Evolutionary conservation across 2,113 vertebrate species (phyloP).

Genomic region (Pardalotus punctatus): DNA sequence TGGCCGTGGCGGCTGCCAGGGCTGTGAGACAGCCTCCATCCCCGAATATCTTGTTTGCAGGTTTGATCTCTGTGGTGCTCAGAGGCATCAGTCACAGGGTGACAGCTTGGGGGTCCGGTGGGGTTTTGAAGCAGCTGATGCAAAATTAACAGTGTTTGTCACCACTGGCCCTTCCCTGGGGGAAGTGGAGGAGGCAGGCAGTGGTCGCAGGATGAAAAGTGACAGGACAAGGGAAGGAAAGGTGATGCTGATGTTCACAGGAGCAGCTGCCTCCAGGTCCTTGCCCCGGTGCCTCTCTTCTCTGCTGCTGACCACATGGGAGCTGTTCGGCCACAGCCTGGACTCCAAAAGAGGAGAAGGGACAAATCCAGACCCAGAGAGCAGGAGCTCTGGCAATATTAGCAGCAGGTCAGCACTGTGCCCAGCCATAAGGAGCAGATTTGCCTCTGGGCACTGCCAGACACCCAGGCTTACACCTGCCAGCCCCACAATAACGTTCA

Average conservation of each 20-base stretch:
- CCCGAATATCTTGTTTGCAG: background rate
- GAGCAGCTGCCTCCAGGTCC: background rate
- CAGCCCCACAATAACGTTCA: background rate
- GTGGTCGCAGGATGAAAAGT: background rate
- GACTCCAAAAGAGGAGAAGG: background rate
- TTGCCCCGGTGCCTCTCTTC: background rate
- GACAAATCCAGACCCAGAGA: background rate
- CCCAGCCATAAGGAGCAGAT: background rate
- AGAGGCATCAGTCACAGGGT: background rate
- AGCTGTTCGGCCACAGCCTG: background rate
- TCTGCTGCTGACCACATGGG: fast-evolving
- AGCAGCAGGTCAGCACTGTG: background rate
- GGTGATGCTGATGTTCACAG: background rate
- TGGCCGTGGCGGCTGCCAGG: background rate
- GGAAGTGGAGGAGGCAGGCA: background rate
- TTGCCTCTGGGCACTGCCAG: background rate
- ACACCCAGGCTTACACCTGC: background rate
- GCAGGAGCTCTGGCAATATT: background rate
- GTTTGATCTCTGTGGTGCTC: background rate
- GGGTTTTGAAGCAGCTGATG: background rate
- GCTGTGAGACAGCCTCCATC: fast-evolving
- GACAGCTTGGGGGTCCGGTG: background rate
- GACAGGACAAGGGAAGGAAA: background rate
- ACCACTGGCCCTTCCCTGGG: background rate
- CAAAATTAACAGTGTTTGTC: background rate